Conservation (phyloP, 1,140 invertebrate species). For the Odontomachus brunneus region DNA sequence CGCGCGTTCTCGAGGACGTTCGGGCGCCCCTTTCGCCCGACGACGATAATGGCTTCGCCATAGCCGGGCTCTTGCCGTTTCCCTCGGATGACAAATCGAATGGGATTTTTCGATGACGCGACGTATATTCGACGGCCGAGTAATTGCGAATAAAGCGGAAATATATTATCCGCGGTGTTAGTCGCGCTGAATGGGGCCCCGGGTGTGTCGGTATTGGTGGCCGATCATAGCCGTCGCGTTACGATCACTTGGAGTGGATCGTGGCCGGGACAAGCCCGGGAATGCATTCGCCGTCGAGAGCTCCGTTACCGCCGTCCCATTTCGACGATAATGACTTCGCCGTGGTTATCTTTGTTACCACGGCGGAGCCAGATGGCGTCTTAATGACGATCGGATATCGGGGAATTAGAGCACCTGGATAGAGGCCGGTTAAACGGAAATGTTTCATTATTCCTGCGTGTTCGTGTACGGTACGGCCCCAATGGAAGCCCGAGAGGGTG, state of each 20-base stretch:
- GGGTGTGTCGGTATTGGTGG: not conserved
- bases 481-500: too few relatives aligned
- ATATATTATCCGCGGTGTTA: conserved; percentile 48
- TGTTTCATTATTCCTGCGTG: not conserved
- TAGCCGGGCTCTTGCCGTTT: not conserved
- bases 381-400: conserved; percentile 27
- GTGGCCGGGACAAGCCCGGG: not conserved
- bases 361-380: not conserved
- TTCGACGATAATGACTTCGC: conserved; percentile 25
- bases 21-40: conserved; percentile 9
- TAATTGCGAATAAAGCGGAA: conserved; percentile 42
- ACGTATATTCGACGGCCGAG: conserved; percentile 42
- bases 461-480: not conserved
- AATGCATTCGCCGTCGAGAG: conserved; percentile 9
- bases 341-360: conserved; percentile 1
- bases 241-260: not conserved
- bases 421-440: not conserved
- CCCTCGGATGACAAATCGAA: conserved; percentile 46
- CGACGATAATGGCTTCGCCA: conserved; percentile 21
- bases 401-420: not conserved
- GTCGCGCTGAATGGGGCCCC: not conserved
- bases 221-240: not conserved
- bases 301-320: not conserved
- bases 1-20: conserved; percentile 12
- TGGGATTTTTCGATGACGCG: conserved; percentile 32